A percentile compares a stretch with the other conserved stretches of the same genome.
Conservation (phyloP, 2,888 invertebrate species). For the Agrotis ipsilon region DNA sequence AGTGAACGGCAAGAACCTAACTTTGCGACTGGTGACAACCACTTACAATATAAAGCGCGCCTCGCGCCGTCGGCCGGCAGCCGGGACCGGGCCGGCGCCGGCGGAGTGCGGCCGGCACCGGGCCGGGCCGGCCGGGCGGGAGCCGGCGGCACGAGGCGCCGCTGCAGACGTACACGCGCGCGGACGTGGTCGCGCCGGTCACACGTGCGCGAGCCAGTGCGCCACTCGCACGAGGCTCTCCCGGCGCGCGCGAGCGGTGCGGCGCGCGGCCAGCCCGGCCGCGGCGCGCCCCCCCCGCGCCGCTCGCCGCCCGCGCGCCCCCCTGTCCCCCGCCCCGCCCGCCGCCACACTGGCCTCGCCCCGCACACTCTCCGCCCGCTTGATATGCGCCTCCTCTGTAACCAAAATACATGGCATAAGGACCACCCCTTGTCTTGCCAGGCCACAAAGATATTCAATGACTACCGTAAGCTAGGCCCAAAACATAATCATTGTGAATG, state of each 20-base stretch:
- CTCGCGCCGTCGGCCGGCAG: neutral
- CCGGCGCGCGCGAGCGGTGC: conserved; percentile 40
- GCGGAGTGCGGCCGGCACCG: conserved; percentile 18
- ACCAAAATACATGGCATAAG: conserved; percentile 22
- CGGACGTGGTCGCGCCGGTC: conserved; percentile 24
- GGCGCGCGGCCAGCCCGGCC: conserved; percentile 9
- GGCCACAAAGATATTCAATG: too few relatives aligned
- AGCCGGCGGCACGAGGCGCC: neutral
- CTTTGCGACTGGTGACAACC: conserved; percentile 53
- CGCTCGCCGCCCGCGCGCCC: conserved; percentile 23
- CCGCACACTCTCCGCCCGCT: conserved; percentile 65
- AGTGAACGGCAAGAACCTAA: conserved; percentile 68
- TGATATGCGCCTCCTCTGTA: conserved; percentile 79
- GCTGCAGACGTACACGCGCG: neutral
- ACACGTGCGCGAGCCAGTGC: conserved; percentile 59
- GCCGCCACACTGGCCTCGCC: conserved; percentile 40
- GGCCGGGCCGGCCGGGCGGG: neutral
- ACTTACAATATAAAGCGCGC: conserved; percentile 46
- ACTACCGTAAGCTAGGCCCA: too few relatives aligned
- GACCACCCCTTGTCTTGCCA: too few relatives aligned
- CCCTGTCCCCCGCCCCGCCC: conserved; percentile 29
- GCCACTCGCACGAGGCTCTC: conserved; percentile 43
- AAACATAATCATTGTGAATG: neutral
- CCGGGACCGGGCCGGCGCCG: neutral
- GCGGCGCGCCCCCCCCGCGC: conserved; percentile 25